Percentiles rank a stretch among this genome's conserved stretches.
Evolutionary conservation across 2,113 vertebrate species (phyloP).

Genomic region (Chroicocephalus ridibundus): DNA sequence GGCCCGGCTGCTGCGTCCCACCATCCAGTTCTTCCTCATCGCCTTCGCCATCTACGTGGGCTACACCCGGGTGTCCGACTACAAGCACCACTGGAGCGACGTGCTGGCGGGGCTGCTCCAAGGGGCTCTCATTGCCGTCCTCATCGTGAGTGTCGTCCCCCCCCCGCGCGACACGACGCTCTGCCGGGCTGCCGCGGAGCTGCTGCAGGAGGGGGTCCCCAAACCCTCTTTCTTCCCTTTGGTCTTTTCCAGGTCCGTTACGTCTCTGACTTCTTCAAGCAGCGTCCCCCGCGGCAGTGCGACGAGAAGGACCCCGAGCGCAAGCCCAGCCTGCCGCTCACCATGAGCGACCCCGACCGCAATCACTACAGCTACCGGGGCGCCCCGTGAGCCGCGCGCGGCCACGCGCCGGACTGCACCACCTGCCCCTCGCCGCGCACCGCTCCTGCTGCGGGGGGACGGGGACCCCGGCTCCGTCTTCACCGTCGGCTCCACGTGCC

Average conservation of each 20-base stretch:
- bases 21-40: slow-evolving; percentile 93
- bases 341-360: slow-evolving; percentile 75
- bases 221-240: rapidly evolving
- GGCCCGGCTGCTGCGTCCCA: slow-evolving; percentile 90
- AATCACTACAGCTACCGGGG: slow-evolving; percentile 82
- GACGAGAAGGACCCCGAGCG: slow-evolving; percentile 71
- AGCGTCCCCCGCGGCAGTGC: slow-evolving; percentile 65
- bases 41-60: slow-evolving; percentile 93
- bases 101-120: slow-evolving; percentile 91
- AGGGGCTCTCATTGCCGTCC: slow-evolving; percentile 86
- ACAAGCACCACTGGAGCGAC: slow-evolving; percentile 98
- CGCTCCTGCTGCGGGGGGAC: rapidly evolving
- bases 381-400: slow-evolving; percentile 57
- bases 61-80: slow-evolving; percentile 91
- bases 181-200: rapidly evolving
- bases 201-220: rapidly evolving
- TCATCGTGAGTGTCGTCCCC: slow-evolving; percentile 80
- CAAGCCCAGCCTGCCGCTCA: slow-evolving; percentile 82
- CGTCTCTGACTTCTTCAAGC: slow-evolving; percentile 91
- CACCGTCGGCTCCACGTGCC: not conserved
- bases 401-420: not conserved
- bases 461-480: not conserved
- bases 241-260: slow-evolving; percentile 77
- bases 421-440: not conserved
- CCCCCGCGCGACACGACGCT: rapidly evolving